Evolutionary conservation across 2,888 invertebrate species (phyloP).

Genomic region (Cheilosia variabilis): DNA sequence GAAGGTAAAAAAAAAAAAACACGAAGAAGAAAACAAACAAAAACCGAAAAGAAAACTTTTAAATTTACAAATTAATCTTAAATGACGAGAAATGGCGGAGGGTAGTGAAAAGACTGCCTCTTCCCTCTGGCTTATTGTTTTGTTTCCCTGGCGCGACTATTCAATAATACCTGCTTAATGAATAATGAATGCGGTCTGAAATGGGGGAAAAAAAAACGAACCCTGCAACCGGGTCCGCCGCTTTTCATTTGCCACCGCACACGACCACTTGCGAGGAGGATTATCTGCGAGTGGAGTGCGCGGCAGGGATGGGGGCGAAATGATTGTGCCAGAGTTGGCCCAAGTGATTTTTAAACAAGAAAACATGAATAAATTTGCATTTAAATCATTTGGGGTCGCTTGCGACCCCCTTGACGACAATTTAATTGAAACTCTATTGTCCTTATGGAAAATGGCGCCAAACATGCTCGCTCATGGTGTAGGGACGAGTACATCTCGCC

Average conservation of each 20-base stretch:
- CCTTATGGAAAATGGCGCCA: constrained; percentile 66
- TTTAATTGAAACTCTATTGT: constrained; percentile 76
- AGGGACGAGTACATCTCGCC: too few species aligned
- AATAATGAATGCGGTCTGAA: constrained; percentile 66
- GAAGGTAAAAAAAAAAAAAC: background rate
- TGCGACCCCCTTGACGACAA: constrained; percentile 68
- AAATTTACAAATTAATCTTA: constrained; percentile 57
- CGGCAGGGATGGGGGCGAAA: background rate
- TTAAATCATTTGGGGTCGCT: constrained; percentile 51
- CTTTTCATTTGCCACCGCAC: constrained; percentile 35
- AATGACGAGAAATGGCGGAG: constrained; percentile 19
- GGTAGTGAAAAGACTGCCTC: background rate
- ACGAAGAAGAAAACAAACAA: background rate
- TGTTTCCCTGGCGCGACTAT: constrained; percentile 57
- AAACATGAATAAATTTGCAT: constrained; percentile 75
- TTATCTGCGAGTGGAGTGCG: constrained; percentile 53
- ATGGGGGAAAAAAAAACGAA: constrained; percentile 25
- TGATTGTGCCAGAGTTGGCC: constrained; percentile 41
- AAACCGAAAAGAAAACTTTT: constrained; percentile 28
- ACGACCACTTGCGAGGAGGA: constrained; percentile 53
- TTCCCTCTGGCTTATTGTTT: constrained; percentile 43
- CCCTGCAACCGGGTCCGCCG: constrained; percentile 5
- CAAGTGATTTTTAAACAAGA: constrained; percentile 74
- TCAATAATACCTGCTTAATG: constrained; percentile 73
- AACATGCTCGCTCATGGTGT: background rate